Evolutionary conservation across 2,888 invertebrate genomes (phyloP).

Genomic region (Acleris sparsana): DNA sequence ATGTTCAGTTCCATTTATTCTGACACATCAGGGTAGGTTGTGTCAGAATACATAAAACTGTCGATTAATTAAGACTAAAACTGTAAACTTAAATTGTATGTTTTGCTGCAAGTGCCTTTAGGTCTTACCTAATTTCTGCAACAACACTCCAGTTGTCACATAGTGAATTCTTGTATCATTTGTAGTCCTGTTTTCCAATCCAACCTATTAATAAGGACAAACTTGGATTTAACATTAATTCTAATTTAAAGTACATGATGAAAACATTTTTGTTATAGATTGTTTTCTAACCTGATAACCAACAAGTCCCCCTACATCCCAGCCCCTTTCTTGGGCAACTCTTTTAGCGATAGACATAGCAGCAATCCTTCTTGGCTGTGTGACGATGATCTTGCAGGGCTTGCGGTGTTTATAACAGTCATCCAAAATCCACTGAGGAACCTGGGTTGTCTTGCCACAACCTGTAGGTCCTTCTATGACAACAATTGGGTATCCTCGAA

Average conservation of each 20-base stretch:
- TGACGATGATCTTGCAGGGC: constrained; percentile 94
- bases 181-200: constrained; percentile 84
- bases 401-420: constrained; percentile 84
- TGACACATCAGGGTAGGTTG: too few species aligned
- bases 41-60: too few species aligned
- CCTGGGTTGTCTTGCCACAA: constrained; percentile 95
- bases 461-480: constrained; percentile 97
- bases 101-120: background rate
- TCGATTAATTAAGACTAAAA: too few species aligned
- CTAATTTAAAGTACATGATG: background rate
- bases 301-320: constrained; percentile 92
- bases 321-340: constrained; percentile 92
- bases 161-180: constrained; percentile 91
- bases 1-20: too few species aligned
- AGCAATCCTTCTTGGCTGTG: constrained; percentile 96
- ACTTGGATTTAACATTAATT: background rate
- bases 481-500: constrained; percentile 88
- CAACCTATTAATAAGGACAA: constrained; percentile 81
- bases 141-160: constrained; percentile 94
- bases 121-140: constrained; percentile 87
- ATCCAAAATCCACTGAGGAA: constrained; percentile 97
- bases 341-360: constrained; percentile 94
- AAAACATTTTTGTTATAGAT: background rate
- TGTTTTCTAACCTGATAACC: constrained; percentile 90
- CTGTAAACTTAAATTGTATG: background rate